These are phyloP conservation scores for Julus scandinavius DNA, from an alignment of 2,888 invertebrate species.

Conservation along the genomic window DNA sequence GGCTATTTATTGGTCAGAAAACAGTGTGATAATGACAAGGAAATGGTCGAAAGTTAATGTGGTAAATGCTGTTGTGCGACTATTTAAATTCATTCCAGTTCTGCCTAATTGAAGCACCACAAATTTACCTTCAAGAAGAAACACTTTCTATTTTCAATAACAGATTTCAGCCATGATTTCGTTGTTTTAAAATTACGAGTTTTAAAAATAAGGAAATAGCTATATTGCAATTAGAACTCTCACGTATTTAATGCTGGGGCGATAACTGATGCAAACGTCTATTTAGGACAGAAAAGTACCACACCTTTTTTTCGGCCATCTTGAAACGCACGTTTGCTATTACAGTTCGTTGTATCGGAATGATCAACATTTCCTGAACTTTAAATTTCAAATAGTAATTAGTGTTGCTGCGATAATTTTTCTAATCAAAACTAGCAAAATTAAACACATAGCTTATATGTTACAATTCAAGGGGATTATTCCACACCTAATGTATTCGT, in stretches of 20 bases:
- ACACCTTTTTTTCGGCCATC: conserved; percentile 1
- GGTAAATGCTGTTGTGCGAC: neutral
- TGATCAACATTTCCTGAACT: conserved; percentile 25
- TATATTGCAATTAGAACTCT: neutral
- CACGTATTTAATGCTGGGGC: conserved; percentile 15
- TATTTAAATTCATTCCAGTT: conserved; percentile 6
- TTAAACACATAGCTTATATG: neutral
- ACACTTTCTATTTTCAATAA: neutral
- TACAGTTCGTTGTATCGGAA: neutral
- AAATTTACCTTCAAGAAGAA: neutral
- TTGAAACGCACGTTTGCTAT: conserved; percentile 20
- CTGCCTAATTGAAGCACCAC: neutral
- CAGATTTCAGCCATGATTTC: conserved; percentile 12
- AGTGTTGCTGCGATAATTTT: conserved; percentile 19
- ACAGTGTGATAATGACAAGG: neutral
- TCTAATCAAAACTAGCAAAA: conserved; percentile 4
- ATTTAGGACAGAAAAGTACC: conserved; percentile 17
- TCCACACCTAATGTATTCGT: neutral
- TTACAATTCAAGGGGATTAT: neutral
- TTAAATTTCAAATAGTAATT: neutral
- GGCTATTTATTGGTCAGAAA: neutral
- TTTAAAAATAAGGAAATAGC: neutral
- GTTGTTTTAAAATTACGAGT: neutral
- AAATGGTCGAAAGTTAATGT: neutral
- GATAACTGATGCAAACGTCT: neutral